These are phyloP conservation scores for Cyclina sinensis DNA, from an alignment of 1,140 invertebrate species.

Conservation along the genomic window DNA sequence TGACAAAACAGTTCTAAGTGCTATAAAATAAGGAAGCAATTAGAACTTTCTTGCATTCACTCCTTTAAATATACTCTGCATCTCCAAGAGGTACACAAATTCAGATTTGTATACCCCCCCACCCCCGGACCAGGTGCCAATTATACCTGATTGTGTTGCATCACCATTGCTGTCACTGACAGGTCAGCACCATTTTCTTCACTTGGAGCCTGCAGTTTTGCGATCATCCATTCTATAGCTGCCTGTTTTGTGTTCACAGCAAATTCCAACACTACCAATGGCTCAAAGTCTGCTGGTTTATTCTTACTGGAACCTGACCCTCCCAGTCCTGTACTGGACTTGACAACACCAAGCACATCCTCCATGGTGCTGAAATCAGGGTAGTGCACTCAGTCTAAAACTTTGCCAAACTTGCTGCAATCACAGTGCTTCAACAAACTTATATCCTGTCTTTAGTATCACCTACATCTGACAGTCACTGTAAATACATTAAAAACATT, in stretches of 20 bases:
- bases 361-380: constrained; percentile 9
- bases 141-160: constrained; percentile 83
- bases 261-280: constrained; percentile 87
- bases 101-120: too few relatives aligned
- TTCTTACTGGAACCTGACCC: not conserved
- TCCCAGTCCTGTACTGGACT: not conserved
- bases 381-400: not conserved
- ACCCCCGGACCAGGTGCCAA: too few relatives aligned
- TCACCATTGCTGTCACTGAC: constrained; percentile 88
- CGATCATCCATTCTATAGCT: constrained; percentile 88
- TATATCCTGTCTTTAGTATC: not conserved
- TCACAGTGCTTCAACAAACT: not conserved
- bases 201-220: constrained; percentile 88
- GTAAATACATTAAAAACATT: not conserved
- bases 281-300: constrained; percentile 68
- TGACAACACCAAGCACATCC: not conserved
- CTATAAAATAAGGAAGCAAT: too few relatives aligned
- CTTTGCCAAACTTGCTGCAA: not conserved
- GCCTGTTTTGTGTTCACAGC: constrained; percentile 86
- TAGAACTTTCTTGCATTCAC: too few relatives aligned
- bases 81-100: too few relatives aligned
- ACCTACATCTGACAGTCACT: constrained; percentile 5
- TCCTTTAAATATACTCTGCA: too few relatives aligned
- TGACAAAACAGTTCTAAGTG: too few relatives aligned
- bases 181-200: constrained; percentile 89